These are phyloP conservation scores for Drosophila pandora DNA, from an alignment of 1,140 invertebrate genomes.

Conservation along the genomic window DNA sequence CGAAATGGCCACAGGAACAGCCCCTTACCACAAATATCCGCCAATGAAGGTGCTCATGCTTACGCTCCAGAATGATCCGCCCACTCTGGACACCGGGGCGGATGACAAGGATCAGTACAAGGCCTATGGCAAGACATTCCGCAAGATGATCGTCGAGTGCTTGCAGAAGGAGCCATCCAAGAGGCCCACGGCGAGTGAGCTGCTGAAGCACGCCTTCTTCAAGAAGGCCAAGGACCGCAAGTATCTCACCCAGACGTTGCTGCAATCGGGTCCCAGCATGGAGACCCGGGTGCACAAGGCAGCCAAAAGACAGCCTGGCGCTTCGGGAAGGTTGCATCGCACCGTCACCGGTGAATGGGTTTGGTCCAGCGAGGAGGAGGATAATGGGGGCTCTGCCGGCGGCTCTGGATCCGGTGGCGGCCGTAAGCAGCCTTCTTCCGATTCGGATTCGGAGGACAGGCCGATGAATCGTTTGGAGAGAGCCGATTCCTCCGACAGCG, in stretches of 20 bases:
- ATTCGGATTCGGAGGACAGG: slow-evolving; percentile 84
- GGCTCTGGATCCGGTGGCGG: slow-evolving; percentile 45
- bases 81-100: slow-evolving; percentile 96
- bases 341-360: slow-evolving; percentile 99
- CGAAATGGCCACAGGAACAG: slow-evolving; percentile 99
- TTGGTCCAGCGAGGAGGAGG: slow-evolving; percentile 94
- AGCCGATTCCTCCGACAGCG: slow-evolving; percentile 86
- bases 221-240: slow-evolving; percentile 99
- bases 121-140: slow-evolving; percentile 98
- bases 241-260: slow-evolving; percentile 95
- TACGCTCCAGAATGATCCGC: slow-evolving; percentile 99
- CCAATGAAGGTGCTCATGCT: slow-evolving; percentile 99
- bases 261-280: slow-evolving; percentile 93
- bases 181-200: slow-evolving; percentile 97
- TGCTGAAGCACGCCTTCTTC: slow-evolving; percentile 99
- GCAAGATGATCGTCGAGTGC: slow-evolving; percentile 97
- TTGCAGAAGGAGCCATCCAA: slow-evolving; percentile 97
- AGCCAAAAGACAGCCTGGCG: slow-evolving; percentile 93
- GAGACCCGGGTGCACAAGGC: slow-evolving; percentile 95
- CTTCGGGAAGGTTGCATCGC: slow-evolving; percentile 95
- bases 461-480: slow-evolving; percentile 85
- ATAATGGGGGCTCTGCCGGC: slow-evolving; percentile 71
- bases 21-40: slow-evolving; percentile 99
- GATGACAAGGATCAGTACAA: slow-evolving; percentile 99
- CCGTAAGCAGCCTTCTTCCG: slow-evolving; percentile 78